phyloP scores from a whole-genome alignment of 2,797 vertebrate genomes.

The Anguilla obscura region DNA sequence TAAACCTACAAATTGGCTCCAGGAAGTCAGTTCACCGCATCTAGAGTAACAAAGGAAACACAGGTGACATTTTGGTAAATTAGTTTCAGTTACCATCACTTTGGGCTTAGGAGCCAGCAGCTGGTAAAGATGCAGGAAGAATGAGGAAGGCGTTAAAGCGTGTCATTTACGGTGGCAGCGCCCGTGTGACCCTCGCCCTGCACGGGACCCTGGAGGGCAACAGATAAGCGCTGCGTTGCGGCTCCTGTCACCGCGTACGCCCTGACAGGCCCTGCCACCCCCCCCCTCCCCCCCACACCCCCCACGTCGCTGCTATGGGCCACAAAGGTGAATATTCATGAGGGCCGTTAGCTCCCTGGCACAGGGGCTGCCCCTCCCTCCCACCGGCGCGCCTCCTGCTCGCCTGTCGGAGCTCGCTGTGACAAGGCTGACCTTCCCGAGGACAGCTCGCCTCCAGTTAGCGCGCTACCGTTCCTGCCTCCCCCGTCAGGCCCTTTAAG shows the following conservation, averaged over 20 bases:
- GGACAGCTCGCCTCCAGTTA: constrained; percentile 6
- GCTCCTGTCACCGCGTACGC: constrained; percentile 11
- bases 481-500: not conserved
- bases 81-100: constrained; percentile 49
- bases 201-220: not conserved
- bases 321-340: constrained; percentile 13
- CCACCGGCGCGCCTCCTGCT: not conserved
- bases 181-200: constrained; percentile 6
- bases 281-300: not conserved
- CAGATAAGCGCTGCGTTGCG: not conserved
- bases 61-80: constrained; percentile 46
- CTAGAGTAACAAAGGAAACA: constrained; percentile 28
- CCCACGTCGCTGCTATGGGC: not conserved
- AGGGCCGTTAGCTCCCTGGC: not conserved
- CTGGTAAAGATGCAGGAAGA: not conserved
- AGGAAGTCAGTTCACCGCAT: constrained; percentile 20
- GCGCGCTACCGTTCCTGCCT: not conserved
- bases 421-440: constrained; percentile 17
- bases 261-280: not conserved
- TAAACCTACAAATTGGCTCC: not conserved
- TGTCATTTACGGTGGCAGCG: constrained; percentile 26
- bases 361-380: not conserved
- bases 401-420: not conserved
- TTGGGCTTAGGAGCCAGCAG: too few relatives aligned
- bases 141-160: not conserved